Percentiles rank a stretch among this genome's conserved stretches.
These are phyloP conservation scores for Stomatorhinus walkeri DNA, from an alignment of 2,797 vertebrate genomes.

Conservation along the genomic window DNA sequence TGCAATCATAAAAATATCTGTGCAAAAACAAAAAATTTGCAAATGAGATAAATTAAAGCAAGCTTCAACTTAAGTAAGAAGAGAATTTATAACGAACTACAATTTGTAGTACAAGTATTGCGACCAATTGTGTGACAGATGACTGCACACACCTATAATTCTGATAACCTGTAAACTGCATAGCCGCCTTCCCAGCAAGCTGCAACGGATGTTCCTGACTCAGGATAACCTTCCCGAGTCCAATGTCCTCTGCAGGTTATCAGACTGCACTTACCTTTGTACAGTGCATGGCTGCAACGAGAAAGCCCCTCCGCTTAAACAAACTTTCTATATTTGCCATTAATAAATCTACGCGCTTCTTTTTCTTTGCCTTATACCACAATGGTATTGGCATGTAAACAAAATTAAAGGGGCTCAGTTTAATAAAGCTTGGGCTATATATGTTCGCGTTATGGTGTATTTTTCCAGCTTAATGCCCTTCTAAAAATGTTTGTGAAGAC, in stretches of 20 bases:
- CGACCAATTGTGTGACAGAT: not conserved
- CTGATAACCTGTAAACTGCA: not conserved
- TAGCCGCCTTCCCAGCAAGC: not conserved
- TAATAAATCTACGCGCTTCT: not conserved
- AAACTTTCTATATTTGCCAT: not conserved
- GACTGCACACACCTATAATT: not conserved
- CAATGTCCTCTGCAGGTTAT: slow-evolving; percentile 64
- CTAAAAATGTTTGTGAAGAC: not conserved
- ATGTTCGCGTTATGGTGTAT: not conserved
- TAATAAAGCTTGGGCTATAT: not conserved
- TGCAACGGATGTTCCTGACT: slow-evolving; percentile 31
- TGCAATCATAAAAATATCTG: not conserved
- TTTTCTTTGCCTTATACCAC: not conserved
- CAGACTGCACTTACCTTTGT: slow-evolving; percentile 61
- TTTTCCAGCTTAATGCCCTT: not conserved
- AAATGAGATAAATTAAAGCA: not conserved
- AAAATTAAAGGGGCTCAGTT: not conserved
- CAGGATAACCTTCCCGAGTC: slow-evolving; percentile 52
- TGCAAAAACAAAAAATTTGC: not conserved
- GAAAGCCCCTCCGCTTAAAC: not conserved
- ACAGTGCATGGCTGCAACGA: slow-evolving; percentile 24
- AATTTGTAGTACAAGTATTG: not conserved
- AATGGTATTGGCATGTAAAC: not conserved
- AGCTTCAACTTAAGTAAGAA: not conserved
- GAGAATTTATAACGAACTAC: not conserved